These are phyloP conservation scores for Saccostrea echinata DNA, from an alignment of 1,140 invertebrate species.

Conservation along the genomic window DNA sequence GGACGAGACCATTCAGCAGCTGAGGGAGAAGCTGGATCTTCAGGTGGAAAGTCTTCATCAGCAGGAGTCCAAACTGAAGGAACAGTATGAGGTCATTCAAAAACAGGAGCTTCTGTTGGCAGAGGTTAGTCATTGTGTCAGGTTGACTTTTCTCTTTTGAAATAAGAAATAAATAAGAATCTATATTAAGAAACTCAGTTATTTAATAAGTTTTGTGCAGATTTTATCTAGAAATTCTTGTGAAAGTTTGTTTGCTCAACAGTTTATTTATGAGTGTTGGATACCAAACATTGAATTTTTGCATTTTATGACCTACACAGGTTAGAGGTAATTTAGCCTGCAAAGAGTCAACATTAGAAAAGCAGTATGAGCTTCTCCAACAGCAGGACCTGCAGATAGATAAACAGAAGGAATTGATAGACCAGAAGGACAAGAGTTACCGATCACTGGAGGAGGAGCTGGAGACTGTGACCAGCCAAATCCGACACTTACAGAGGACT, in stretches of 20 bases:
- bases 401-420: conserved; percentile 36
- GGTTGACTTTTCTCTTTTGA: not conserved
- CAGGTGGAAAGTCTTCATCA: conserved; percentile 58
- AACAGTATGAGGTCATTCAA: conserved; percentile 55
- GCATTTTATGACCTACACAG: not conserved
- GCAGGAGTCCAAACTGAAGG: conserved; percentile 57
- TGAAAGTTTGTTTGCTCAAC: not conserved
- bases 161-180: not conserved
- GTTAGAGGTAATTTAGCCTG: not conserved
- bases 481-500: not conserved
- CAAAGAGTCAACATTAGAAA: conserved; percentile 20
- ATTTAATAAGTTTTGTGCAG: too few relatives aligned
- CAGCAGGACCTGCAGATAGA: conserved; percentile 27
- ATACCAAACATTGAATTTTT: not conserved
- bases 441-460: conserved; percentile 27
- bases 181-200: too few relatives aligned
- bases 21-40: conserved; percentile 50
- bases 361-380: conserved; percentile 23
- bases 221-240: too few relatives aligned
- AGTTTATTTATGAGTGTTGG: not conserved
- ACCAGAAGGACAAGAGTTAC: conserved; percentile 27
- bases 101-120: conserved; percentile 42
- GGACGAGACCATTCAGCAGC: conserved; percentile 45
- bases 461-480: not conserved
- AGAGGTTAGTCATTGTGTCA: not conserved